Evolutionary conservation across 2,113 vertebrate genomes (phyloP).

Genomic region (Anoura caudifer): DNA sequence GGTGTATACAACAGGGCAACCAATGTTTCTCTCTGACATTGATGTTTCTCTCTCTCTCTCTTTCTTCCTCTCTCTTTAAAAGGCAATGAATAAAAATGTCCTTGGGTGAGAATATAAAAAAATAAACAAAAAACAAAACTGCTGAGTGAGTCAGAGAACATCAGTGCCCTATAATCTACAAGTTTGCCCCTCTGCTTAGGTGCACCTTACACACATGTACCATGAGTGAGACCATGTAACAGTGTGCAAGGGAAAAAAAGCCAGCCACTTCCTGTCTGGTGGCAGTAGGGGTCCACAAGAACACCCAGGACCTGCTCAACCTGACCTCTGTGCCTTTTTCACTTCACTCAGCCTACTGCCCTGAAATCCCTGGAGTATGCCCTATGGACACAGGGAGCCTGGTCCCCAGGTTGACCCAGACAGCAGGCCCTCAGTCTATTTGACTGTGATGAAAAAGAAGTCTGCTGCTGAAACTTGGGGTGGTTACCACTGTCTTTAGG

Average conservation of each 20-base stretch:
- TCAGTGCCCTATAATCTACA: too few relatives aligned
- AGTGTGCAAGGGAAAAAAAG: fast-evolving
- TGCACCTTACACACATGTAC: not conserved
- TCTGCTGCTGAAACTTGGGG: not conserved
- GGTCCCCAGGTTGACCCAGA: not conserved
- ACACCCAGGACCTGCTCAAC: not conserved
- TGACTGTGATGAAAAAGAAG: not conserved
- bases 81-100: too few relatives aligned
- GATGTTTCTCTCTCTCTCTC: too few relatives aligned
- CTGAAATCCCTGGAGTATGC: not conserved
- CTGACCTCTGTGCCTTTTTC: not conserved
- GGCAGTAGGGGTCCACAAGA: not conserved
- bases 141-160: not conserved
- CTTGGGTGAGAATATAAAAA: too few relatives aligned
- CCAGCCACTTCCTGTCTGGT: not conserved
- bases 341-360: fast-evolving
- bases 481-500: not conserved
- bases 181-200: too few relatives aligned
- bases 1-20: too few relatives aligned
- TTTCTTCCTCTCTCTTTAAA: too few relatives aligned
- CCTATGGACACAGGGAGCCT: not conserved
- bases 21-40: too few relatives aligned
- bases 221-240: not conserved
- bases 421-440: not conserved
- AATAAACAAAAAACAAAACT: too few relatives aligned